Evolutionary conservation across 1,140 invertebrate genomes (phyloP), one percentile per base, ranked within the genome.

Genomic region (Drosophila pseudoananassae): DNA sequence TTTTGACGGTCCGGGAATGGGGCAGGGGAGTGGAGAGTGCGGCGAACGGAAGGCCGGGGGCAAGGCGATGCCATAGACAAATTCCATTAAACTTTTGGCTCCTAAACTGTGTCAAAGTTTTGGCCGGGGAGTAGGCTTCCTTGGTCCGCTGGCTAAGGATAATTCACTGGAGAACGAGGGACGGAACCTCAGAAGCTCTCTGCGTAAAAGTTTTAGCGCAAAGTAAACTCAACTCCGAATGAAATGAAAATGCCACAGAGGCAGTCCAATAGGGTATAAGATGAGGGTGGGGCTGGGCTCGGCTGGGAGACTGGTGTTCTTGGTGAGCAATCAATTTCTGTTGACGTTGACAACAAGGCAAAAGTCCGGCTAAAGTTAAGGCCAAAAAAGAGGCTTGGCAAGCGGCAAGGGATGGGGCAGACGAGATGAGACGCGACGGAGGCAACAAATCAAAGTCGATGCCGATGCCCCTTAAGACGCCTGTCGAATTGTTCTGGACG

Each of bases 71-170:
- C 75, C 78, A 88, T 83, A 87, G 83, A 87, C 83, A 87, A 87
- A 87, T 87, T 87, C 83, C 83, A 87, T 87, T 87, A 87, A 87
- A 87, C 83, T 87, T 87, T 87, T 87, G 78, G 82, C 72, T 88
- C 76, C 75, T 87, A 88, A 87, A 87, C 83, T 87, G 83, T 87
- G 83, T 88, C 83, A 87, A 87, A 87, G 78, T 88, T 88, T 76
- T 57, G 54, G 57, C 49, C 50, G 59, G 50, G 52, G 57, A 54
- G 69, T 43, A 50, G 76, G 38, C 76, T 87, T 78, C 65, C 83
- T 38, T 87, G 82, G 78, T 88, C 78, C 83, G 74, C 78, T 87
- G 78, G 83, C 83, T 82, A 81, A 66, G 76, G 83, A 87, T 87
- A 88, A 87, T 87, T 87, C 82, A 87, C 61, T 78, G 61, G 71